These are phyloP conservation scores for Scomber colias DNA, from an alignment of 2,113 vertebrate genomes.

Conservation along the genomic window DNA sequence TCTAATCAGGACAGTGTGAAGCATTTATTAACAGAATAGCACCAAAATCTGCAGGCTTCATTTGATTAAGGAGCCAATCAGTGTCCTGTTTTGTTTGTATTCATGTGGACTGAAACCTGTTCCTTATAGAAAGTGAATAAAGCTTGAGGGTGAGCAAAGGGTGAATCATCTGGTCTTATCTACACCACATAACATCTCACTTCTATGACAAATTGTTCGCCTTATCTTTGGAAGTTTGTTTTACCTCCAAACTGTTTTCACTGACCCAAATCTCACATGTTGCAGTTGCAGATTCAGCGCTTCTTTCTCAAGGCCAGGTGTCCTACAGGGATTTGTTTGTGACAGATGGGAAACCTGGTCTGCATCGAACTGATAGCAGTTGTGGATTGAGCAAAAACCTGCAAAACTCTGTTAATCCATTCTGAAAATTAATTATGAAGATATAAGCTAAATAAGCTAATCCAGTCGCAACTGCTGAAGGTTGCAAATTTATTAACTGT, in stretches of 20 bases:
- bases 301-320: not conserved
- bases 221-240: constrained; percentile 1
- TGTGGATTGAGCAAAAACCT: not conserved
- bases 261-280: not conserved
- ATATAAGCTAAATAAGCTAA: no score
- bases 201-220: not conserved
- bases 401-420: not conserved
- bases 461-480: not conserved
- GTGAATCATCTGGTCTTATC: not conserved
- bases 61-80: no score
- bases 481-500: no score
- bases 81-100: no score
- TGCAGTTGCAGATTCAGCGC: not conserved
- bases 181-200: not conserved
- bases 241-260: not conserved
- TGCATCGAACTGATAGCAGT: not conserved
- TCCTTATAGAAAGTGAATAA: no score
- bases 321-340: not conserved
- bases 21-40: no score
- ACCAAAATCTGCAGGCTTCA: no score
- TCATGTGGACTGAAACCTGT: no score
- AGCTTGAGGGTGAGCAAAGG: not conserved
- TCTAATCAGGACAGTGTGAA: no score
- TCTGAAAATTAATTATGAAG: no score
- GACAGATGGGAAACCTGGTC: not conserved